Base-by-base conservation (phyloP, 2,113 vertebrate species). In the Neogale vison region DNA sequence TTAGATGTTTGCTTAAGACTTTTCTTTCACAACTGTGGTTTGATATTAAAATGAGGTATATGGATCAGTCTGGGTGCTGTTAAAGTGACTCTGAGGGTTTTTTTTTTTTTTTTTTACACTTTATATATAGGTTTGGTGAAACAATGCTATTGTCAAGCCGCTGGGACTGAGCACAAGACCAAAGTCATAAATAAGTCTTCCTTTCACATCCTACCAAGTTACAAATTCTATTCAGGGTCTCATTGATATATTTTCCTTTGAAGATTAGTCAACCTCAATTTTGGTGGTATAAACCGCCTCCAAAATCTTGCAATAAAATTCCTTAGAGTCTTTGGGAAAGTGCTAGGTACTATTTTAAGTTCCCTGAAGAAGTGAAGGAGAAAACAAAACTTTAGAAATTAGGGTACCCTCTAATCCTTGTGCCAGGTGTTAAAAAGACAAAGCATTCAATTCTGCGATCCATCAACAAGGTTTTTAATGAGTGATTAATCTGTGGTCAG, bases 31-130 rank as follows among this genome's bases (percentile, higher is more conserved):
- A 84, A 14, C 39, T 95, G 39, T 29, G 45, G 76, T 90, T 97
- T 98, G 67, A 93, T 91, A 95, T 93, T 96, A 90, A 96, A 96
- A 97, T 96, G 34, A 88, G 24, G 47, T 93, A 47, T 36, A 55
- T 15, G 17, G 21, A 90, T 95, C 84, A 87, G 21, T n/a, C 29
- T 84, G 89, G 14, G 17, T 77, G 34, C 84, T 92, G 7, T 95
- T 93, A 71, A 94, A 97, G 77, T 79, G 72, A 95, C 55, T 95
- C 82, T 59, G 69, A 97, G 63, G n/a, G 31, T 31, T 2, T 76
- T 92, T 93, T n/a, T 88, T 42, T 77, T 79, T 52, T 52, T 50
- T 50, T 50, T 50, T 50, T 52, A 69, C 9, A 8, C 4, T 86
- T 93, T 45, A 52, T 80, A 42, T 59, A 34, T 95, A 91, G 96